Conservation (phyloP, 2,888 invertebrate species). For the Amiota minor region DNA sequence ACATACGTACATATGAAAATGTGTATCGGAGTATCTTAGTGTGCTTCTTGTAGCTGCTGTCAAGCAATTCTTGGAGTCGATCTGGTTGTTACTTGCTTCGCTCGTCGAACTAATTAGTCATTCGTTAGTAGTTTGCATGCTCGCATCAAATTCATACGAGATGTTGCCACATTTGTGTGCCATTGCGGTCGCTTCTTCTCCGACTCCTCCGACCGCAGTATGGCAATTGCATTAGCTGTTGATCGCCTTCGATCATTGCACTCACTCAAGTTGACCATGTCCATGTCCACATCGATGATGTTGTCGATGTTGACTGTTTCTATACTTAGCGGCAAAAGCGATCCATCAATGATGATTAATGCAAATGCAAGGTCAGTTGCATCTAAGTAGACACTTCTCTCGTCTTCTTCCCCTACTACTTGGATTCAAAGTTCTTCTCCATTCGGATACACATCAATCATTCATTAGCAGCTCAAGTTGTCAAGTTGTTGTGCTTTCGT, state of each 20-base stretch:
- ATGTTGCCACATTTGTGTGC: constrained; percentile 46
- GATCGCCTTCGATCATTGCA: not conserved
- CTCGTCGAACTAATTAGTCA: constrained; percentile 66
- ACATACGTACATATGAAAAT: too few relatives aligned
- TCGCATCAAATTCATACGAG: constrained; percentile 46
- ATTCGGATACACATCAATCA: constrained; percentile 63
- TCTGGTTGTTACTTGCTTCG: constrained; percentile 37
- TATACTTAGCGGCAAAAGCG: constrained; percentile 61
- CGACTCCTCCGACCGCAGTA: too few relatives aligned
- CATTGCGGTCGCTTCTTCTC: too few relatives aligned
- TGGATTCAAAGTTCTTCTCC: constrained; percentile 32
- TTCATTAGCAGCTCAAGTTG: constrained; percentile 66
- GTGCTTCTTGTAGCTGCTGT: too few relatives aligned
- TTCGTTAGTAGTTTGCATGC: constrained; percentile 37
- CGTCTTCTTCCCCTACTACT: not conserved
- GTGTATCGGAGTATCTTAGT: too few relatives aligned
- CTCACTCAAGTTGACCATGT: constrained; percentile 22
- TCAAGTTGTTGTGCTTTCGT: constrained; percentile 50
- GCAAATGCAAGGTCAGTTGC: constrained; percentile 65
- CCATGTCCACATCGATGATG: not conserved
- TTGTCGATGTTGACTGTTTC: not conserved
- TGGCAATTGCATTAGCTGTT: not conserved
- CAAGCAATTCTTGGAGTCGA: too few relatives aligned
- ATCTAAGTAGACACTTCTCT: constrained; percentile 39
- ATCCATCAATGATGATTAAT: constrained; percentile 69